These are phyloP conservation scores for Stomorhina lunata DNA, from an alignment of 2,888 invertebrate species.

Conservation along the genomic window DNA sequence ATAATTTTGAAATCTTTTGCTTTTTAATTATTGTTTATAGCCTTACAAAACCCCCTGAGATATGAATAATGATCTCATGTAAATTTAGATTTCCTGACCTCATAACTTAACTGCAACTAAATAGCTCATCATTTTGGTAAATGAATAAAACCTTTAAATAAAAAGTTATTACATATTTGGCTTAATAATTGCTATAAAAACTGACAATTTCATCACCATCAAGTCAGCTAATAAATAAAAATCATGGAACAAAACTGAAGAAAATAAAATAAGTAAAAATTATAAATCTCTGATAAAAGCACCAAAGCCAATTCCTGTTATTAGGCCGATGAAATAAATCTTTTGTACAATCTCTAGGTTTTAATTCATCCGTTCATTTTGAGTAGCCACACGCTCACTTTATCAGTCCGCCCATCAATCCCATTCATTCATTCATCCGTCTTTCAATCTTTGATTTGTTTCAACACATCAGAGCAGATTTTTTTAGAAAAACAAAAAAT, in stretches of 20 bases:
- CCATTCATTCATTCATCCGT: no score
- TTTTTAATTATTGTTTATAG: background rate
- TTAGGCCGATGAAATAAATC: background rate
- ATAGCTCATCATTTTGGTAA: background rate
- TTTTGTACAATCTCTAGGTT: conserved; percentile 18
- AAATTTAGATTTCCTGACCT: conserved; percentile 27
- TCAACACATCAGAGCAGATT: conserved; percentile 4
- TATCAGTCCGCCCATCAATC: background rate
- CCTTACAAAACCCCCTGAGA: background rate
- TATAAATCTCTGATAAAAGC: background rate
- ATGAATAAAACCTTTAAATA: background rate
- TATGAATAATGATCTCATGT: conserved; percentile 36
- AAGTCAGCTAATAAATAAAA: no score
- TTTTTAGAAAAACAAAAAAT: conserved; percentile 40
- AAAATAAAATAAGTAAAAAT: no score
- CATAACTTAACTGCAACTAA: background rate
- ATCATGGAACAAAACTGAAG: no score
- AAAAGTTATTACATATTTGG: conserved; percentile 29
- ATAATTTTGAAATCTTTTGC: background rate
- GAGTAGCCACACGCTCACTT: background rate
- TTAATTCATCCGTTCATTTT: background rate
- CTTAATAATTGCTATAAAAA: conserved; percentile 13
- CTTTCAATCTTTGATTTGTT: background rate
- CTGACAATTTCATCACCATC: background rate
- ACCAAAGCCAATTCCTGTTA: conserved; percentile 1